Conservation (phyloP, 2,888 invertebrate genomes). For the Drosophila histrio region DNA sequence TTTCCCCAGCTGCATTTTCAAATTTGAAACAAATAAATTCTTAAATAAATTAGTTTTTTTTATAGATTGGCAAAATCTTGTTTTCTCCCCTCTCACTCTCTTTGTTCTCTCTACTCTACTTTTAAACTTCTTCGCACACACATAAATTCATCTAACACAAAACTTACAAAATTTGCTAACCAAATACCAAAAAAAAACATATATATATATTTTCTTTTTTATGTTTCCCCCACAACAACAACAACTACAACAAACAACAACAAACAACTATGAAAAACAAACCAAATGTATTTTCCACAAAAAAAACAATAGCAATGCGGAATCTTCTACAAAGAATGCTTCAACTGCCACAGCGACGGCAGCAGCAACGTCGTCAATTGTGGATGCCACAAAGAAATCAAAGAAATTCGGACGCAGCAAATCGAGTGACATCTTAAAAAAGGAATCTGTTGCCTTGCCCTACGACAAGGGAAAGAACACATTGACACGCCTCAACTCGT, state of each 20-base stretch:
- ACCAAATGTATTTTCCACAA: constrained; percentile 23
- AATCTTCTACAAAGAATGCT: constrained; percentile 54
- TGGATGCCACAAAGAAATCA: constrained; percentile 53
- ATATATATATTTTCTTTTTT: constrained; percentile 72
- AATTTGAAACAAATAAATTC: constrained; percentile 43
- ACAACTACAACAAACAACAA: constrained; percentile 24
- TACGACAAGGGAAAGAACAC: constrained; percentile 85
- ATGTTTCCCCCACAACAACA: constrained; percentile 46
- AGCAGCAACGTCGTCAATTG: constrained; percentile 30
- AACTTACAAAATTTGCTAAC: constrained; percentile 67
- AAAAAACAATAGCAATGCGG: constrained; percentile 62
- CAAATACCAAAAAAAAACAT: constrained; percentile 62
- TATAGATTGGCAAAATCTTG: constrained; percentile 56
- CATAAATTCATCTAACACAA: constrained; percentile 49
- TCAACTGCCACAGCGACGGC: constrained; percentile 61
- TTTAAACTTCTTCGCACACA: constrained; percentile 6
- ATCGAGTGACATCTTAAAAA: constrained; percentile 91
- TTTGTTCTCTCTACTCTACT: constrained; percentile 2
- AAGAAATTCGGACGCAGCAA: constrained; percentile 87
- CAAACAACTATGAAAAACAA: constrained; percentile 30
- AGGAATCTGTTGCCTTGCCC: constrained; percentile 84
- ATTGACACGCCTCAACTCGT: constrained; percentile 88
- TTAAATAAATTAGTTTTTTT: constrained; percentile 57
- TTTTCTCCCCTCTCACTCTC: constrained; percentile 14
- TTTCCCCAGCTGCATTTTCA: constrained; percentile 21